Base-by-base conservation (phyloP, 1,140 invertebrate genomes). In the Cheumatopsyche charites region DNA sequence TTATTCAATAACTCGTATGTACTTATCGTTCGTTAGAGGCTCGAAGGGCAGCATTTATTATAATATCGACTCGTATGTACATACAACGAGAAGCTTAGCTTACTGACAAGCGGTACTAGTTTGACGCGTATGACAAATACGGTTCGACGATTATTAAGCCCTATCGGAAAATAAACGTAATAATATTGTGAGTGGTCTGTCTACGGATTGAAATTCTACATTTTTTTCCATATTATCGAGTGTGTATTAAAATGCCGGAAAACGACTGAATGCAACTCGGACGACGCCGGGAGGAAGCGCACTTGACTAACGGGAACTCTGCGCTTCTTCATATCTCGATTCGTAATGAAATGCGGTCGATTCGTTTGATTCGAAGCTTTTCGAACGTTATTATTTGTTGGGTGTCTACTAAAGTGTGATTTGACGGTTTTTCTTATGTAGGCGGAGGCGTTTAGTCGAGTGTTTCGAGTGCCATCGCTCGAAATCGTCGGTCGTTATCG, bases 211-310 rank as follows among this genome's bases (percentile, higher is more conserved):
- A 68, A n/a, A n/a, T n/a, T 55, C 47, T 12, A n/a, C 66, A 55
- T 68, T 68, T 68, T 68, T 23, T 63, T 15, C 1, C 11, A 21
- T 36, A 36, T n/a, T n/a, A n/a, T n/a, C 65, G 17, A 26, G 1
- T 2, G 1, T 4, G 49, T 15, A 67, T 68, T 68, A 68, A 68
- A 55, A 68, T 68, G 66, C 66, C 66, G 66, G 66, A 68, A 55
- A 68, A 52, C 66, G 49, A 45, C 42, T 3, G 42, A 63, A 26
- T 25, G 13, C 25, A 63, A n/a, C 21, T 63, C 25, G n/a, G n/a
- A 62, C 58, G 25, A 21, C 19, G 17, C 5, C 6, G 21, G 55
- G 19, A 63, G 62, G 62, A 63, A 63, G 19, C 62, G 36, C 19
- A 63, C 26, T 42, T 25, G 26, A 25, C 26, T 63, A 63, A 63